A percentile compares a stretch with the other conserved stretches of the same genome.
Evolutionary conservation across 2,888 invertebrate genomes (phyloP).

Genomic region (Papilio gigon): DNA sequence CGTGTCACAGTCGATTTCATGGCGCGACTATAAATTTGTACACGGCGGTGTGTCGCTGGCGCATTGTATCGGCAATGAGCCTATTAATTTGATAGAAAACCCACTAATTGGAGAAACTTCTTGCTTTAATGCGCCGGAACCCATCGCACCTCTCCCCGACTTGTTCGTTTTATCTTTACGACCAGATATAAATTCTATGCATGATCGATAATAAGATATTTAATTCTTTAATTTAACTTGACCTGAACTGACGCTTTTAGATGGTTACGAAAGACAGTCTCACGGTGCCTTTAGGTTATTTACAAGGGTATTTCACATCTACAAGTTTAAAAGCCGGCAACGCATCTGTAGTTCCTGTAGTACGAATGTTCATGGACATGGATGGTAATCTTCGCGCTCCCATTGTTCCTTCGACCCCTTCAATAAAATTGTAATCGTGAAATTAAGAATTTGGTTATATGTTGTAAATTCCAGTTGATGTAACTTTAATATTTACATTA

Average conservation of each 20-base stretch:
- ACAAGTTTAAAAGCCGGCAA: neutral
- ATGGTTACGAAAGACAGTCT: conserved; percentile 6
- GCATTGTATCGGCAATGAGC: conserved; percentile 50
- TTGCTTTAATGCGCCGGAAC: conserved; percentile 44
- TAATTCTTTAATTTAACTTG: conserved; percentile 16
- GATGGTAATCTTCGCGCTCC: too few species aligned
- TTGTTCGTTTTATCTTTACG: conserved; percentile 55
- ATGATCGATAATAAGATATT: conserved; percentile 46
- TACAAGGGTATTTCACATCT: neutral
- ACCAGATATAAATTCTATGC: conserved; percentile 51
- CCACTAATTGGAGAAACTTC: conserved; percentile 56
- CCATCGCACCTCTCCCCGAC: conserved; percentile 42
- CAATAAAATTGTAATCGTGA: too few species aligned
- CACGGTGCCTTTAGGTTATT: neutral
- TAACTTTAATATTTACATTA: too few species aligned
- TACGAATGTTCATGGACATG: too few species aligned
- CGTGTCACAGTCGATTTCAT: conserved; percentile 37
- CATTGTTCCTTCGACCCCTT: too few species aligned
- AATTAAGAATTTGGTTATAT: too few species aligned
- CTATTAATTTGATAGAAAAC: conserved; percentile 57
- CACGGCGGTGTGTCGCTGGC: conserved; percentile 42
- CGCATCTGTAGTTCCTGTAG: too few species aligned
- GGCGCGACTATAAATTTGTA: conserved; percentile 43
- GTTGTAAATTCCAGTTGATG: too few species aligned
- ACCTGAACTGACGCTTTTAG: conserved; percentile 28